phyloP scores from a whole-genome alignment of 2,113 vertebrate genomes.

The Bettongia penicillata region DNA sequence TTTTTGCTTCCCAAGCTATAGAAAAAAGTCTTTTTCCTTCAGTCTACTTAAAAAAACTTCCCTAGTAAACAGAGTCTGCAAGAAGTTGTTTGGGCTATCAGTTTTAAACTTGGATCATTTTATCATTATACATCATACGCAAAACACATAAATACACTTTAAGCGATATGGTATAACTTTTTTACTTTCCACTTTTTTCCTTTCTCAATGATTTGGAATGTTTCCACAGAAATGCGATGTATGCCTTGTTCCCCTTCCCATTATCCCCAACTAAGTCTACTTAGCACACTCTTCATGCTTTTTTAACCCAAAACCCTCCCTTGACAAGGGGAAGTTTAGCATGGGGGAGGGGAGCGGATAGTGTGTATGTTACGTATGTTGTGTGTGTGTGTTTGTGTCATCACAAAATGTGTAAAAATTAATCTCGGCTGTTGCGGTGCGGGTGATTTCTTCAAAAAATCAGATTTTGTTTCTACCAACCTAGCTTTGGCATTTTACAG shows the following conservation, averaged over 20 bases:
- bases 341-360: no score
- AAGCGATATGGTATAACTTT: neutral
- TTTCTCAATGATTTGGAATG: neutral
- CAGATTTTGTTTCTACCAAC: neutral
- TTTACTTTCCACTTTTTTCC: neutral
- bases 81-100: neutral
- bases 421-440: neutral
- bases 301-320: neutral
- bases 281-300: neutral
- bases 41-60: neutral
- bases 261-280: neutral
- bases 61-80: neutral
- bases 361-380: no score
- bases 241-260: neutral
- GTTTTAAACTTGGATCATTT: neutral
- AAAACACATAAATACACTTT: neutral
- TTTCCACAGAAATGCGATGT: neutral
- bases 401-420: no score
- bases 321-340: neutral
- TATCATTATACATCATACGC: neutral
- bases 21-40: neutral
- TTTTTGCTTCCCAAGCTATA: constrained; percentile 1
- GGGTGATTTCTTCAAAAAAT: neutral
- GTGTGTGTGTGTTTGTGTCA: no score
- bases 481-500: neutral